Conservation (phyloP, 2,888 invertebrate species). For the Slavum lentiscoides region DNA sequence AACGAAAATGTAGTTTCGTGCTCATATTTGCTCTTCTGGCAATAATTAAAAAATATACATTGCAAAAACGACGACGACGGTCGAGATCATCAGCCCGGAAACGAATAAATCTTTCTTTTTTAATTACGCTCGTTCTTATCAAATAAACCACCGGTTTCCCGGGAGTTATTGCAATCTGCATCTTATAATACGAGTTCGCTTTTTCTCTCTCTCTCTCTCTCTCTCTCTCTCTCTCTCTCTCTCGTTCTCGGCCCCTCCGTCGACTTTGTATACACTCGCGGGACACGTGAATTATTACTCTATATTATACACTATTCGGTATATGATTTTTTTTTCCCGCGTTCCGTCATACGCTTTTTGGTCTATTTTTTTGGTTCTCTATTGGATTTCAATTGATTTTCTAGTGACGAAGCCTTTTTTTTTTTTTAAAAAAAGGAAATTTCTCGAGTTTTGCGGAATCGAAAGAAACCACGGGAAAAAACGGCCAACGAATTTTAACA, state of each 20-base stretch:
- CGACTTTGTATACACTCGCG: background rate
- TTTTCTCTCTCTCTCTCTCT: conserved; percentile 2
- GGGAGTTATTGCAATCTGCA: conserved; percentile 50
- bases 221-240: background rate
- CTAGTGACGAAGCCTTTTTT: too few relatives aligned
- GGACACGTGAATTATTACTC: conserved; percentile 20
- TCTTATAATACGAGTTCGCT: conserved; percentile 37
- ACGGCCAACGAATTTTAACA: too few relatives aligned
- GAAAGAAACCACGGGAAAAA: too few relatives aligned
- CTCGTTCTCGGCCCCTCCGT: too few relatives aligned
- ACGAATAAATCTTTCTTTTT: conserved; percentile 53
- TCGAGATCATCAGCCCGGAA: conserved; percentile 52
- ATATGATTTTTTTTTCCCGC: conserved; percentile 6
- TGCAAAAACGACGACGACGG: conserved; percentile 45
- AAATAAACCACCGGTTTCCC: conserved; percentile 53
- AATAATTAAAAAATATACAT: conserved; percentile 54
- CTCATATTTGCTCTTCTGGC: conserved; percentile 53
- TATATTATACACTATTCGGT: background rate
- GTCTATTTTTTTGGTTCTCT: background rate
- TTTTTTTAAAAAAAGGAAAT: too few relatives aligned
- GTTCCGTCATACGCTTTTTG: conserved; percentile 6
- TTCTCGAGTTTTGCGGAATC: too few relatives aligned
- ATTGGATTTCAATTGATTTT: background rate
- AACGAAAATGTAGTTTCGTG: conserved; percentile 44
- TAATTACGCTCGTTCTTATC: conserved; percentile 53